phyloP scores from a whole-genome alignment of 2,888 invertebrate species.

The Spodoptera littoralis region DNA sequence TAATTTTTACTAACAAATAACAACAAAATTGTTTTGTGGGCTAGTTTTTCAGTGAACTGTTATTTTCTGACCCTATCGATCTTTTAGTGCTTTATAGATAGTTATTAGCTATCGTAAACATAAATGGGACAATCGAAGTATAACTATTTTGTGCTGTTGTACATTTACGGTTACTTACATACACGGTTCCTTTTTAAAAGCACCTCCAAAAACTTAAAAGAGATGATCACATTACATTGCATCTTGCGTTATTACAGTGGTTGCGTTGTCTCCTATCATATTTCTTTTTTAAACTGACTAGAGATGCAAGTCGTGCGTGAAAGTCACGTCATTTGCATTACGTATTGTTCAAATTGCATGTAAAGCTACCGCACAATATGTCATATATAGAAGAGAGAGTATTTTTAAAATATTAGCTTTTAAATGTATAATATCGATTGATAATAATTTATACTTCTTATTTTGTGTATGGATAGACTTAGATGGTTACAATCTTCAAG shows the following conservation, averaged over 20 bases:
- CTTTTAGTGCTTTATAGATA: too few species aligned
- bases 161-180: background rate
- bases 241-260: conserved; percentile 10
- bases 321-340: conserved; percentile 21
- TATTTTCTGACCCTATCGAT: too few species aligned
- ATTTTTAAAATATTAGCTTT: too few species aligned
- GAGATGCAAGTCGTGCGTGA: conserved; percentile 34
- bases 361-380: background rate
- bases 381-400: background rate
- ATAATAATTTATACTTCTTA: too few species aligned
- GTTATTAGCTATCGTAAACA: too few species aligned
- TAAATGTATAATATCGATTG: too few species aligned
- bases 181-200: conserved; percentile 1
- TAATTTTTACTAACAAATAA: too few species aligned
- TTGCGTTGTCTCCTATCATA: conserved; percentile 19
- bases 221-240: conserved; percentile 3
- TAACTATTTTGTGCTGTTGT: background rate
- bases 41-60: too few species aligned
- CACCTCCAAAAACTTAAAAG: background rate
- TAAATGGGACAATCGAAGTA: too few species aligned
- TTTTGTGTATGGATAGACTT: too few species aligned
- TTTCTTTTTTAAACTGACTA: conserved; percentile 16
- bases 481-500: too few species aligned
- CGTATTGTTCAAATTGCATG: background rate
- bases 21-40: too few species aligned